Conservation (phyloP, 2,888 invertebrate species). For the Eueremaeus valkanovi region DNA sequence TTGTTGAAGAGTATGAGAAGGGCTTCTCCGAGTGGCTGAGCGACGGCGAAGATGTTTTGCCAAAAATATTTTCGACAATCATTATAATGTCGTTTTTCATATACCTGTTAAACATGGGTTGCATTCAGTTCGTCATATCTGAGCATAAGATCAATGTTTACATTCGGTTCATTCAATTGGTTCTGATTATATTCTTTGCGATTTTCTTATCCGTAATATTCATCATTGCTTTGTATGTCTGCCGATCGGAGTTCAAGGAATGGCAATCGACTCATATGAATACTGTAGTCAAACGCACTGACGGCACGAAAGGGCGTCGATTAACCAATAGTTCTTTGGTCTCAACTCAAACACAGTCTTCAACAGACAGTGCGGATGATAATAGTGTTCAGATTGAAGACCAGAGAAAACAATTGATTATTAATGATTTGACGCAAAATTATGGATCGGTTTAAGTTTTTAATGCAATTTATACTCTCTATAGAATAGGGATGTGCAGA, state of each 20-base stretch:
- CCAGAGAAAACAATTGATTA: background rate
- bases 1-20: background rate
- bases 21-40: background rate
- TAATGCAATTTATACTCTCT: too few relatives aligned
- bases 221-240: background rate
- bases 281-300: background rate
- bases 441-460: background rate
- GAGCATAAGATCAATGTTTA: background rate
- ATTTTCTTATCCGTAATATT: background rate
- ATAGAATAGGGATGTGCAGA: too few relatives aligned
- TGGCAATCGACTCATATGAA: background rate
- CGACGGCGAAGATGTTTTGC: background rate
- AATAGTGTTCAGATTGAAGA: background rate
- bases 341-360: background rate
- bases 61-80: background rate
- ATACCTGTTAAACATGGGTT: conserved; percentile 20
- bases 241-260: conserved; percentile 16
- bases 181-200: background rate
- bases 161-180: conserved; percentile 28
- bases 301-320: background rate
- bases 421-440: background rate
- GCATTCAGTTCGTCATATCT: conserved; percentile 22
- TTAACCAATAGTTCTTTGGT: background rate
- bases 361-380: background rate
- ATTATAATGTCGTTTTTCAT: background rate